These are phyloP conservation scores for Muscicapa comitata DNA, from an alignment of 2,797 vertebrate species.

Conservation along the genomic window DNA sequence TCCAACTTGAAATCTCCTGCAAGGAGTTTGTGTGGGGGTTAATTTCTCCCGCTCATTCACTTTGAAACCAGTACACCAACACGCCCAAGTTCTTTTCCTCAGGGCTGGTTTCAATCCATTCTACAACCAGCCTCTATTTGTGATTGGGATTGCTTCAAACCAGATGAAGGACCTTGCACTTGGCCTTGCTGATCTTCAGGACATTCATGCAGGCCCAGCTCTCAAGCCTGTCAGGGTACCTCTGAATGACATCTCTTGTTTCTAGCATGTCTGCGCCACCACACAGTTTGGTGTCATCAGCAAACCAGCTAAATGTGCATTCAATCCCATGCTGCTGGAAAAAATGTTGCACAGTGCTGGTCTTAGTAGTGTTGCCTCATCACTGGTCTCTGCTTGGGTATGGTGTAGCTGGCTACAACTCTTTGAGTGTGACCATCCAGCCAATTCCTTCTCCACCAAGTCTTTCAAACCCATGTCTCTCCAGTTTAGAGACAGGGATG, in stretches of 20 bases:
- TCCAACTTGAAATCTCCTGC: not conserved
- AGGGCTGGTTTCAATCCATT: not conserved
- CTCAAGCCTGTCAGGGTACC: not conserved
- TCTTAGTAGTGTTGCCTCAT: not conserved
- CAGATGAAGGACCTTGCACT: not conserved
- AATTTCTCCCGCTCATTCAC: accelerated
- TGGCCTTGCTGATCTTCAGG: not conserved
- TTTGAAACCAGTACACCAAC: not conserved
- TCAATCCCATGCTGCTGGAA: not conserved
- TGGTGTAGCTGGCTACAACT: accelerated
- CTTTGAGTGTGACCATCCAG: not conserved
- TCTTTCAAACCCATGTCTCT: not conserved
- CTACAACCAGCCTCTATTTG: not conserved
- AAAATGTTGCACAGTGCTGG: not conserved
- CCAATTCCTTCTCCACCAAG: not conserved
- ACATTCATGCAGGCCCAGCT: not conserved
- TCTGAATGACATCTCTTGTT: not conserved
- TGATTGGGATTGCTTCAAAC: not conserved
- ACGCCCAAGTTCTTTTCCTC: not conserved
- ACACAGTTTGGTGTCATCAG: accelerated
- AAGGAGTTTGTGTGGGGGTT: not conserved
- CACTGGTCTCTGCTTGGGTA: not conserved
- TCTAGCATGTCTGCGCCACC: not conserved
- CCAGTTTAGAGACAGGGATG: not conserved
- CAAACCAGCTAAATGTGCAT: not conserved